phyloP scores from a whole-genome alignment of 2,113 vertebrate genomes.

The Pygoscelis antarcticus region DNA sequence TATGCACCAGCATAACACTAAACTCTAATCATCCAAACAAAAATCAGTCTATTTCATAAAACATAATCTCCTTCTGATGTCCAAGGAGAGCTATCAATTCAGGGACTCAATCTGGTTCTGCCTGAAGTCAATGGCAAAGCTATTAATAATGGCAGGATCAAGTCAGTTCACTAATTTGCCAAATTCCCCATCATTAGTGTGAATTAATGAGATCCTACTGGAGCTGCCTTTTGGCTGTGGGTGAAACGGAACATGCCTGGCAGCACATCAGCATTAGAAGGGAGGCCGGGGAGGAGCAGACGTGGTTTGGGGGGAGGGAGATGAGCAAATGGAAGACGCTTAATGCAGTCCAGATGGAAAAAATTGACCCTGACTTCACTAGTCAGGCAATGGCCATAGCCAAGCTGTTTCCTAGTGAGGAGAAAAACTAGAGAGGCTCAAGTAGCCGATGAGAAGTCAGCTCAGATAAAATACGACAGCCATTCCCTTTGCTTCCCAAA shows the following conservation, averaged over 20 bases:
- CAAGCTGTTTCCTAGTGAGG: conserved; percentile 58
- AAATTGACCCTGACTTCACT: conserved; percentile 68
- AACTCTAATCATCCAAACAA: conserved; percentile 29
- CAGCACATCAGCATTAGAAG: conserved; percentile 36
- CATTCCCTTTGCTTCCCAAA: conserved; percentile 3
- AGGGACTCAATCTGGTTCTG: background rate
- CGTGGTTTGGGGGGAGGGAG: conserved; percentile 38
- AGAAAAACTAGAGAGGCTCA: conserved; percentile 27
- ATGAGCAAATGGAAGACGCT: conserved; percentile 63
- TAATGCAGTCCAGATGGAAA: conserved; percentile 69
- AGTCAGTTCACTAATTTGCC: conserved; percentile 69
- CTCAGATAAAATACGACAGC: conserved; percentile 43
- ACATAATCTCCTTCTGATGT: background rate
- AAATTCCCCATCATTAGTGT: conserved; percentile 68
- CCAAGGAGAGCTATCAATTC: conserved; percentile 16
- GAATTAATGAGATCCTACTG: conserved; percentile 71
- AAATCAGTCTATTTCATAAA: conserved; percentile 10
- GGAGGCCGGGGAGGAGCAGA: conserved; percentile 25
- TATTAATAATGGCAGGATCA: conserved; percentile 62
- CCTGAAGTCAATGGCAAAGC: conserved; percentile 36
- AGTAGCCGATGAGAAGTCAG: conserved; percentile 40
- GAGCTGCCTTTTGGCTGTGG: conserved; percentile 62
- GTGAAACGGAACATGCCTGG: conserved; percentile 56
- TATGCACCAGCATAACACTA: conserved; percentile 2
- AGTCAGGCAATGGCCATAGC: conserved; percentile 53